Evolutionary conservation across 2,888 invertebrate genomes (phyloP), one percentile per base, ranked within the genome.

Genomic region (Tipula vernalis): DNA sequence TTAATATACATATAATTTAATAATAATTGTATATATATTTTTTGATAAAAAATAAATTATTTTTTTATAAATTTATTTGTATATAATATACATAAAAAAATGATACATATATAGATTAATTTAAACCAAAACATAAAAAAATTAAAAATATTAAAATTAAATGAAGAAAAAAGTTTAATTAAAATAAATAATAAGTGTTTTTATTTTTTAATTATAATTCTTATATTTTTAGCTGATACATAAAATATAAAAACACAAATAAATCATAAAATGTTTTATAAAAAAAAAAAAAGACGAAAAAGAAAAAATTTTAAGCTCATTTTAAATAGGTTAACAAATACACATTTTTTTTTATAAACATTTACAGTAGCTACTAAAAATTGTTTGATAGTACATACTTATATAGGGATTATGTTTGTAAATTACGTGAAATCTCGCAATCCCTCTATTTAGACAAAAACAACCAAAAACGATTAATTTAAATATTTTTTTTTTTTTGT

Each of bases 11-110:
- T 71, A 71, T 71, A 28, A 71, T 71, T 71, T 71, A 71, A 71
- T 51, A 71, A 71, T 71, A 71, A 71, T 28, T 71, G 71, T 71
- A 71, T 71, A 71, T 71, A 71, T 71, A 71, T 71, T 71, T 71
- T 71, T 71, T 71, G 71, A 71, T 71, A 71, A 71, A 71, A 71
- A 71, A 71, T 71, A 71, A 71, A 71, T 71, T 71, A 71, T 71
- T 71, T 71, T 71, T 71, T 71, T 71, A 71, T 71, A 71, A 71
- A 71, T 71, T 71, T 71, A 71, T 71, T 71, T 71, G 71, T 71
- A 71, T 71, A 71, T 71, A 71, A 71, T 71, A 71, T 71, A 71
- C 71, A 71, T 71, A 71, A 71, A 28, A 28, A 71, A 71, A 71
- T 71, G 36, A 36, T 39, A 83, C 28, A 44, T 83, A 28, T 28